phyloP scores from a whole-genome alignment of 2,888 invertebrate species.

The Drosophila cracens region DNA sequence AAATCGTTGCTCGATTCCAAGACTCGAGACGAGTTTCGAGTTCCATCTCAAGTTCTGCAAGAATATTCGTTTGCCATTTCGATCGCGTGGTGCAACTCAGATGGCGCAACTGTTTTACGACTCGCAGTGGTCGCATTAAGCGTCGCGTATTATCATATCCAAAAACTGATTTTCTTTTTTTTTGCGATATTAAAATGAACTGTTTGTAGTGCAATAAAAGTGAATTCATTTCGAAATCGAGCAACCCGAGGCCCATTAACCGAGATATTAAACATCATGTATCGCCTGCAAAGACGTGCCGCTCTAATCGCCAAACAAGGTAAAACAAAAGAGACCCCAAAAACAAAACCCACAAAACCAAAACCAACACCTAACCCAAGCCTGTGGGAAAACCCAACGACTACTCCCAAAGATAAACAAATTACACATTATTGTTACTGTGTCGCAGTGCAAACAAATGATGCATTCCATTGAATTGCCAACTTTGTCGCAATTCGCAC shows the following conservation, averaged over 20 bases:
- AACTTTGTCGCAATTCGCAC: slow-evolving; percentile 42
- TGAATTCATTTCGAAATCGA: slow-evolving; percentile 22
- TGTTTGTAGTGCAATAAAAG: slow-evolving; percentile 43
- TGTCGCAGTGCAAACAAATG: slow-evolving; percentile 20
- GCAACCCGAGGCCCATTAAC: slow-evolving; percentile 10
- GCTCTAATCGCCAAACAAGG: slow-evolving; percentile 84
- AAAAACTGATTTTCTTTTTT: slow-evolving; percentile 10
- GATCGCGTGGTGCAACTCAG: slow-evolving; percentile 33
- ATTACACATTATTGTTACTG: slow-evolving; percentile 24
- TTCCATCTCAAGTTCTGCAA: slow-evolving; percentile 31
- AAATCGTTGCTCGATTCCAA: slow-evolving; percentile 45
- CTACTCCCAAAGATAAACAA: slow-evolving; percentile 29
- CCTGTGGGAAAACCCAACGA: neutral
- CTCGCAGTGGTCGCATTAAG: slow-evolving; percentile 21
- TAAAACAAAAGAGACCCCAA: slow-evolving; percentile 51
- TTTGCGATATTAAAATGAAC: slow-evolving; percentile 58
- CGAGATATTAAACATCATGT: slow-evolving; percentile 69
- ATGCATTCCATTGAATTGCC: slow-evolving; percentile 25
- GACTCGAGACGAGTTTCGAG: slow-evolving; percentile 35
- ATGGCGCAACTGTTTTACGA: slow-evolving; percentile 29
- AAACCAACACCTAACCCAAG: neutral
- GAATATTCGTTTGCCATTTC: slow-evolving; percentile 6
- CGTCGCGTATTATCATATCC: slow-evolving; percentile 9
- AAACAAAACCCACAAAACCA: neutral
- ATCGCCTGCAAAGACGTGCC: slow-evolving; percentile 82